A percentile compares a stretch with the other conserved stretches of the same genome.
phyloP scores from a whole-genome alignment of 2,113 vertebrate species.

The Leucopsar rothschildi region DNA sequence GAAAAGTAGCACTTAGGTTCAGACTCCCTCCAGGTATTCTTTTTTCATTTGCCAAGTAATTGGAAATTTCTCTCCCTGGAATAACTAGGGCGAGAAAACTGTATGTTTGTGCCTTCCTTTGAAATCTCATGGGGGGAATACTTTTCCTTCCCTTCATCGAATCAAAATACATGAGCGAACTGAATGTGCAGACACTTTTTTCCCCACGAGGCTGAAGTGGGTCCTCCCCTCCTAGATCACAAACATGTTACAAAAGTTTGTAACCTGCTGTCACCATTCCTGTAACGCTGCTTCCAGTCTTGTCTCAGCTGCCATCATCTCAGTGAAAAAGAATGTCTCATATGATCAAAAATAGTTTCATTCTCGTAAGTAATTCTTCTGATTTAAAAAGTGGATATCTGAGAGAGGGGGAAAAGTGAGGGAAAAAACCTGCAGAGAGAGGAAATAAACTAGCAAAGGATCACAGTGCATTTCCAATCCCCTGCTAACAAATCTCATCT shows the following conservation, averaged over 20 bases:
- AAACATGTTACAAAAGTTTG: background rate
- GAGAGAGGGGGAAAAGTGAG: background rate
- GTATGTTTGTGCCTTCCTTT: background rate
- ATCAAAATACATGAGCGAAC: background rate
- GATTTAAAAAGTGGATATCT: background rate
- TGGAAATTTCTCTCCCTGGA: slow-evolving; percentile 1
- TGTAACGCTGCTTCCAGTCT: background rate
- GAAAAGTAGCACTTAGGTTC: background rate
- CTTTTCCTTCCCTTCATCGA: background rate
- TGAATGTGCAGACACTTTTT: background rate
- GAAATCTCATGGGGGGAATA: background rate
- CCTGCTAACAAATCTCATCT: background rate
- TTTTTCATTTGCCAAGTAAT: background rate
- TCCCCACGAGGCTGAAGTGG: background rate
- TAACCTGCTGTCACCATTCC: background rate
- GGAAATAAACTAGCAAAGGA: background rate
- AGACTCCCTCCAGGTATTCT: background rate
- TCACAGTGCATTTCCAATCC: background rate
- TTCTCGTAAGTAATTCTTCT: slow-evolving; percentile 1
- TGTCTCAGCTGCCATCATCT: background rate
- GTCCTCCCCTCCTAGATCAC: background rate
- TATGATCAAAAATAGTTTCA: background rate
- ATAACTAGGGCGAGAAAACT: background rate
- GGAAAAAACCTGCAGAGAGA: background rate
- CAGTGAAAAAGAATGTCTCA: background rate